Evolutionary conservation across 2,797 vertebrate genomes (phyloP), one percentile per base, ranked within the genome.

Genomic region (Cirrhinus mrigala): DNA sequence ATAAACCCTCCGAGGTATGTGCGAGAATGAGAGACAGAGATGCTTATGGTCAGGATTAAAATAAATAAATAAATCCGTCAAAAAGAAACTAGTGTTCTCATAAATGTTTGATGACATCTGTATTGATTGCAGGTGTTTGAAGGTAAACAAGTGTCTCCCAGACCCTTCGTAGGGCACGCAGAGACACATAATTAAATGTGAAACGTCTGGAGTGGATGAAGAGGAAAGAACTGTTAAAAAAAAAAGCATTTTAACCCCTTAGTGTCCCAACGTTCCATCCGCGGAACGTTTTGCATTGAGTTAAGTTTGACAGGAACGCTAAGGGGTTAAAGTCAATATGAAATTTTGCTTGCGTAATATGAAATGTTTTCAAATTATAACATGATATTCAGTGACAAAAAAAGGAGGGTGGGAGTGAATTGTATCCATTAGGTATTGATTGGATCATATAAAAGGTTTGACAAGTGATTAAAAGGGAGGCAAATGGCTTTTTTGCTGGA

Each of bases 111-210:
- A 96, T 95, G 93, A 94, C 92, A 95, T 74, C 90, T 84, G 85
- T 94, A 95, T 95, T 95, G 94, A 96, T 94, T 93, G 92, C 89
- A 90, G 89, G 85, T 91, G 94, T 94, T 94, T 94, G 94, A 95
- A 95, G 93, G 93, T 94, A 95, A 96, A 95, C 94, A 95, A 94
- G 94, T 92, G 94, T 94, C 94, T 95, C 94, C 94, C 94, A 93
- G 93, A 93, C 93, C 94, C 91, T 90, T 91, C 93, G 94, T 92
- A 89, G 88, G 91, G 92, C 92, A 93, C 89, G 90, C 90, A 88
- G 91, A 89, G 90, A 52, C 86, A 92, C 92, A 94, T 95, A 92
- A 95, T 95, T 94, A 94, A 95, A 94, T 94, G 94, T 93, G 92
- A 95, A 92, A 92, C 93, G 92, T 94, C 93, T 94, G 92, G 92